phyloP scores from a whole-genome alignment of 1,140 invertebrate genomes.

The Drosophila albomicans region DNA sequence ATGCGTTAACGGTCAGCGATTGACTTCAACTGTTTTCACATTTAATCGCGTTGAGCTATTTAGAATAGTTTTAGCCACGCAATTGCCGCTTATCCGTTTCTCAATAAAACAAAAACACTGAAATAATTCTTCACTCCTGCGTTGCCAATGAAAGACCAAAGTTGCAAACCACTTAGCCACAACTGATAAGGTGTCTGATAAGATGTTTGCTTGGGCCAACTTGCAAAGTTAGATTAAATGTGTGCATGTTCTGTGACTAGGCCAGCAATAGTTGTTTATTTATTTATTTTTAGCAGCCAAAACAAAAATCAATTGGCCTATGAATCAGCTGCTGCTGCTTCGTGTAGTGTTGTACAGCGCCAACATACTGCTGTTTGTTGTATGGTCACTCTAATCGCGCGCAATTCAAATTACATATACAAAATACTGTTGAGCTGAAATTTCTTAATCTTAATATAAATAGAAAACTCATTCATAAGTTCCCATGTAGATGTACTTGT shows the following conservation, averaged over 20 bases:
- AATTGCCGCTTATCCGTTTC: constrained; percentile 43
- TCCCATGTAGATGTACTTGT: constrained; percentile 39
- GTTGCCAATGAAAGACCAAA: constrained; percentile 4
- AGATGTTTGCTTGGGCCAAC: constrained; percentile 19
- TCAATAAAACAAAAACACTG: constrained; percentile 22
- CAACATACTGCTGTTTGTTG: not conserved
- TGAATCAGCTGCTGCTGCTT: constrained; percentile 17
- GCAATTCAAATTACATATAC: not conserved
- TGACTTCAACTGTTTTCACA: constrained; percentile 39
- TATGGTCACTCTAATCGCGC: constrained; percentile 23
- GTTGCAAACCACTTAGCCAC: constrained; percentile 19
- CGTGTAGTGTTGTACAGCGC: constrained; percentile 1
- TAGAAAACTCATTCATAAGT: not conserved
- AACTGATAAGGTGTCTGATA: constrained; percentile 45
- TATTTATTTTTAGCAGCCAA: constrained; percentile 3
- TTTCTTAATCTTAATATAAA: not conserved
- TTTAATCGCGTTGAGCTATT: constrained; percentile 19
- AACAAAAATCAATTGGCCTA: not conserved
- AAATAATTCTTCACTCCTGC: not conserved
- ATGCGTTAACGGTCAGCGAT: constrained; percentile 47
- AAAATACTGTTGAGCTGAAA: not conserved
- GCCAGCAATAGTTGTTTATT: not conserved
- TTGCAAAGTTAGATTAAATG: not conserved
- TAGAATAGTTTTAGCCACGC: constrained; percentile 18
- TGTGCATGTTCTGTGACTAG: not conserved